These are phyloP conservation scores for Dermochelys coriacea DNA, from an alignment of 2,797 vertebrate genomes.

Conservation along the genomic window DNA sequence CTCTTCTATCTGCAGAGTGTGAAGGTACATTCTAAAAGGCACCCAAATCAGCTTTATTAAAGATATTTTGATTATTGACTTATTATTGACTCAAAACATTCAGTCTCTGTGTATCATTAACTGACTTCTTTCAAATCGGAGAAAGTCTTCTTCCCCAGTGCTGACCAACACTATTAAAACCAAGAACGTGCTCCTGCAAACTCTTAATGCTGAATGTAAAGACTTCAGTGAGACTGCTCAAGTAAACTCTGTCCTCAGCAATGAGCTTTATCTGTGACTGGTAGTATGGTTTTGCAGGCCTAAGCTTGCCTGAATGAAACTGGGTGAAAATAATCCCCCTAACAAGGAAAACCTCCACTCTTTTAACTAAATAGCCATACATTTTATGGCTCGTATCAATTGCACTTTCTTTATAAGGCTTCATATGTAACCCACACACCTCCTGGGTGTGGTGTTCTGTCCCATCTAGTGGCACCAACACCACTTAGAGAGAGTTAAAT, in stretches of 20 bases:
- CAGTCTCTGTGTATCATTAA: neutral
- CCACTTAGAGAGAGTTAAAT: too few species aligned
- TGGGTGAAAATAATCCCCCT: neutral
- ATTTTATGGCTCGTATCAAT: too few species aligned
- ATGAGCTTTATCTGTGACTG: neutral
- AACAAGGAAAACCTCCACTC: fast-evolving
- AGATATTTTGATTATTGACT: neutral
- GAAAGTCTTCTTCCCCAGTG: neutral
- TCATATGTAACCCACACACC: too few species aligned
- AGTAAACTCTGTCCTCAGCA: neutral
- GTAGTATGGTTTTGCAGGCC: fast-evolving
- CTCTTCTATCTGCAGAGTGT: neutral
- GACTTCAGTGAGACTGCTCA: fast-evolving
- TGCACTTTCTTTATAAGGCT: too few species aligned
- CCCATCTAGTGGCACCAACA: too few species aligned
- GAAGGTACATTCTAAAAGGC: constrained; percentile 19
- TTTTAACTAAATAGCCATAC: neutral
- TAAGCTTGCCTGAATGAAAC: neutral
- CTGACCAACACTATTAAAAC: neutral
- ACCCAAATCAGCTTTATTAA: neutral
- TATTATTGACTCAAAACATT: constrained; percentile 27
- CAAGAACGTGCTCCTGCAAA: neutral
- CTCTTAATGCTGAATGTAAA: neutral
- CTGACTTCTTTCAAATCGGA: neutral
- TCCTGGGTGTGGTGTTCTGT: too few species aligned